phyloP scores from a whole-genome alignment of 2,888 invertebrate species.

The Eilema caniola region DNA sequence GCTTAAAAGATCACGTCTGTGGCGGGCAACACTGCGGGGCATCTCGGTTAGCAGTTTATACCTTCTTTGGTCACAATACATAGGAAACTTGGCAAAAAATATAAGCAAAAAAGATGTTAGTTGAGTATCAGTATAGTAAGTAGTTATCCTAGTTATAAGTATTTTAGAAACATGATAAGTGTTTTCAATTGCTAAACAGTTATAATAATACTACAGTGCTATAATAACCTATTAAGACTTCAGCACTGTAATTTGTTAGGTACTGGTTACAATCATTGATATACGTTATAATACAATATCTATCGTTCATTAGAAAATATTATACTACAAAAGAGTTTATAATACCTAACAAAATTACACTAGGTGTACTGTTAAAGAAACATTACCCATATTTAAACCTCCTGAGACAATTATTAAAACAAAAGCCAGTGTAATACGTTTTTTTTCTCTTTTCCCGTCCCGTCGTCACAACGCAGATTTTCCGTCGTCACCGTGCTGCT shows the following conservation, averaged over 20 bases:
- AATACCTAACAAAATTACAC: not conserved
- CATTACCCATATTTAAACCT: not conserved
- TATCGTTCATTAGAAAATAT: too few species aligned
- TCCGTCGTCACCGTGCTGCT: conserved; percentile 47
- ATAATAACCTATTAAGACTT: too few species aligned
- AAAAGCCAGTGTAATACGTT: conserved; percentile 10
- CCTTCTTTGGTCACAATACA: conserved; percentile 9
- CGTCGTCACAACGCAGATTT: conserved; percentile 29
- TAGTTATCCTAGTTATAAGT: too few species aligned
- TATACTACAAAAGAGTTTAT: too few species aligned
- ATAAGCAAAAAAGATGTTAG: not conserved
- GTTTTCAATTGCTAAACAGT: too few species aligned
- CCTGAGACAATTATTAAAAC: conserved; percentile 8
- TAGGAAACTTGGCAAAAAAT: not conserved
- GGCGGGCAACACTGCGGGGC: conserved; percentile 49
- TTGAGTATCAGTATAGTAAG: too few species aligned
- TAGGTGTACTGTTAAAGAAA: not conserved
- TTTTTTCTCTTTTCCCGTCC: not conserved
- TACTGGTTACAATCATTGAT: too few species aligned
- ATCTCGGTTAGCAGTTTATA: conserved; percentile 31
- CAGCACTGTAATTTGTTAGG: too few species aligned
- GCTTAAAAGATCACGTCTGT: conserved; percentile 81
- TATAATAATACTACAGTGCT: too few species aligned
- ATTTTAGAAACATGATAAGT: too few species aligned
- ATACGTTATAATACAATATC: too few species aligned